Evolutionary conservation across 2,113 vertebrate species (phyloP), one percentile per base, ranked within the genome.

Genomic region (Sylvietta virens): DNA sequence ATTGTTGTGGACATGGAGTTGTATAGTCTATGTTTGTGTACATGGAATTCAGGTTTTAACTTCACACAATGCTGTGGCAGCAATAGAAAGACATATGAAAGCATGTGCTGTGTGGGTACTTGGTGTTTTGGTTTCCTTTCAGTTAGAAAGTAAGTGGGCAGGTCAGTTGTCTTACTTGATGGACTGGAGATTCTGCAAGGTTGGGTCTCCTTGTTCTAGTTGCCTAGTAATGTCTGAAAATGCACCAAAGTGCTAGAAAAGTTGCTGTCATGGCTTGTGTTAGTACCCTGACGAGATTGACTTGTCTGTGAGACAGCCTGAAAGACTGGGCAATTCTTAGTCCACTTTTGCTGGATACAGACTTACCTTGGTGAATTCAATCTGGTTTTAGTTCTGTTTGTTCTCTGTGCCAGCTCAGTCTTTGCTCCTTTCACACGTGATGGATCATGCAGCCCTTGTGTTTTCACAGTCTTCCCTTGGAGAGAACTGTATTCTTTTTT

Each of bases 21-120:
- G n/a, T 94, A 23, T 30, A 47, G 30, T 35, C 23, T 69, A 0
- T 78, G 50, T 57, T 76, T 91, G 30, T 33, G 7, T 54, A 27
- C 5, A 1, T 48, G 54, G 45, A 80, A 53, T 83, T 83, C 26
- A 57, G 57, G n/a, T 88, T 76, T 69, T 45, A 72, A 57, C 28
- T 69, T 87, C 45, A 51, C 35, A 10, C 30, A 15, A 18, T 65
- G 50, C 37, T 62, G 31, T 91, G 54, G 47, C 66, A 82, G n/a
- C 57, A 71, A 28, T 47, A 61, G 47, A 72, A 71, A 8, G 24
- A 64, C 17, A 3, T 23, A 27, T 3, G 35, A 77, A 80, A 37
- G 26, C 26, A 7, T 15, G 24, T 61, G 16, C 42, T 57, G 0
- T 1, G 0, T 40, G 74, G 16, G 14, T 90, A 21, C 16, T 37